Base-by-base conservation (phyloP, 2,888 invertebrate genomes). In the Metalampra italica region DNA sequence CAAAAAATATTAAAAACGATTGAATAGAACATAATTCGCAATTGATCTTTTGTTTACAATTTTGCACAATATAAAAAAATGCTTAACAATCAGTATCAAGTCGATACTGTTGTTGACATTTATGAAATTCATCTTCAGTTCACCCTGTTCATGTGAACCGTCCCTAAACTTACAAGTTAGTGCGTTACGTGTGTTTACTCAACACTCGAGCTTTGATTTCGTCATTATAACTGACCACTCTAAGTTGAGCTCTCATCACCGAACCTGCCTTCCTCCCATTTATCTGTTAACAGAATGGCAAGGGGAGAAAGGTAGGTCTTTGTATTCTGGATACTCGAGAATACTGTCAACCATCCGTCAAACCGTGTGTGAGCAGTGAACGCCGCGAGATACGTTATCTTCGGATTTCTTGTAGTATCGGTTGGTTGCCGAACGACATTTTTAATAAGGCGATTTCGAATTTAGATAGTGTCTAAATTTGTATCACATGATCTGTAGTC, bases 121-220 rank as follows among this genome's bases (percentile, higher is more conserved):
- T 22, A 22, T 22, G 2, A 22, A 2, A 22, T 22, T 22, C 5
- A 22, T 3, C 22, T 22, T 2, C 5, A 22, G 5, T 22, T 22
- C 22, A 34, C 2, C 11, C 34, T 11, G 9, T 9, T 14, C 15
- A 34, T 38, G 37, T 37, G 14, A 29, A 29, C 29, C 36, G 3
- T 9, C 13, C 37, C 29, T 45, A 29, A 45, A 37, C 13, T 29
- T 47, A 50, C 45, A 32, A 52, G 46, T 22, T 22, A 54, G 36
- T 39, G 36, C 44, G 30, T 39, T 29, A 30, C 34, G 50, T 53
- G 54, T 66, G 69, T 68, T 73, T 68, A 57, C 57, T 49, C 59
- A 62, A 60, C 63, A 62, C 66, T 68, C 58, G 58, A 66, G 68
- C 64, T 69, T 67, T 68, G 62, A 67, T 73, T 75, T 71, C 66